A percentile compares a stretch with the other conserved stretches of the same genome.
Conservation (phyloP, 2,113 vertebrate genomes). For the Podarcis cretensis region DNA sequence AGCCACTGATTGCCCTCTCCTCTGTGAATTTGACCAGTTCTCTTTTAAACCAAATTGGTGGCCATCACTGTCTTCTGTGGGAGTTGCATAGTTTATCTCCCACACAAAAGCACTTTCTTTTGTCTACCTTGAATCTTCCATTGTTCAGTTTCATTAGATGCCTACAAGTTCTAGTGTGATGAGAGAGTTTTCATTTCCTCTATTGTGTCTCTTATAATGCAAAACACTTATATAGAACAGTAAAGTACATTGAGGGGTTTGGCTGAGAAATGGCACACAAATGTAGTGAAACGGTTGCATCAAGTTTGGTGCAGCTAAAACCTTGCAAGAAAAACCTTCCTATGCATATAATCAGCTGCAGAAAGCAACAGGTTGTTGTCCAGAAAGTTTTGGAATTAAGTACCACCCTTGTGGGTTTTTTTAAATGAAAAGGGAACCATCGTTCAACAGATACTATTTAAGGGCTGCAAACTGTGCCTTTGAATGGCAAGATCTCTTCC, state of each 20-base stretch:
- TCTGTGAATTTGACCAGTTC: too few species aligned
- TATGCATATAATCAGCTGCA: not conserved
- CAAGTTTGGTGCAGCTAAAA: not conserved
- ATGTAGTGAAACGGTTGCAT: not conserved
- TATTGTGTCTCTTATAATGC: not conserved
- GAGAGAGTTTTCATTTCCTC: too few species aligned
- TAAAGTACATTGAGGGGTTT: not conserved
- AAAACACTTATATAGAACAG: not conserved
- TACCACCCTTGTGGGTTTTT: not conserved
- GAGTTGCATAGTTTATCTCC: too few species aligned
- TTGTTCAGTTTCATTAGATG: too few species aligned
- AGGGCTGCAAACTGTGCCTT: not conserved
- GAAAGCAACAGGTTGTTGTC: too few species aligned
- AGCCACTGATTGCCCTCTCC: too few species aligned
- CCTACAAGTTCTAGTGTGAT: too few species aligned
- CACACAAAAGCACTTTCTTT: too few species aligned
- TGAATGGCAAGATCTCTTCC: not conserved
- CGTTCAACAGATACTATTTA: not conserved
- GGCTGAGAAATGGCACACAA: not conserved
- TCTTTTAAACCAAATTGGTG: too few species aligned
- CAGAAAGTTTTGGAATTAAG: not conserved
- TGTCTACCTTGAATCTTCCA: too few species aligned
- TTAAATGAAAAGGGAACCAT: not conserved
- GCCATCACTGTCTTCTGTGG: too few species aligned
- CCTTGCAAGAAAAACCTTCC: not conserved